Percentiles rank a stretch among this genome's conserved stretches.
Evolutionary conservation across 2,797 vertebrate species (phyloP).

Genomic region (Diglossa cyanea): DNA sequence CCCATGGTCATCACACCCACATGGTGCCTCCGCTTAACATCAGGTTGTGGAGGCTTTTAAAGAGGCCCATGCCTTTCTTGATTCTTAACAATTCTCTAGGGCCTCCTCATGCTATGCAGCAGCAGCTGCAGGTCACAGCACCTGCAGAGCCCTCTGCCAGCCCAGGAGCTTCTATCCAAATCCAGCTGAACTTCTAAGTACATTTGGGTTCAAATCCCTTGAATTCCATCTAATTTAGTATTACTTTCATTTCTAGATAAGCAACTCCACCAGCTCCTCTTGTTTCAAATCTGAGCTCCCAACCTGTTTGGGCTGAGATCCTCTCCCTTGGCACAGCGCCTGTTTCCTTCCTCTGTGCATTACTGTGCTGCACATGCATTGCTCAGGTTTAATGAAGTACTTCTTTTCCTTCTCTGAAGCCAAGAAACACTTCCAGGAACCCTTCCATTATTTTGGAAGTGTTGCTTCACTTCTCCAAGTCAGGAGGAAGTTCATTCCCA

Average conservation of each 20-base stretch:
- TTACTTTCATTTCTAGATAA: background rate
- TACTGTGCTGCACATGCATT: background rate
- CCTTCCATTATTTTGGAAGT: background rate
- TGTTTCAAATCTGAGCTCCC: background rate
- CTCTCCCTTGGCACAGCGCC: rapidly evolving
- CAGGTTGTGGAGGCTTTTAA: background rate
- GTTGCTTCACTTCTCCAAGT: background rate
- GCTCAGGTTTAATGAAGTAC: rapidly evolving
- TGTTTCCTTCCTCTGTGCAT: background rate
- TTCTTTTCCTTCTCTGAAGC: background rate
- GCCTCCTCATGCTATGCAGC: rapidly evolving
- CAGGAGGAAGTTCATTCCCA: background rate
- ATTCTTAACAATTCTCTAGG: background rate
- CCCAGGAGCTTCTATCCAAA: background rate
- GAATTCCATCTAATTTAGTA: background rate
- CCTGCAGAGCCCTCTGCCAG: background rate
- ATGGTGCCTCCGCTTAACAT: too few relatives aligned
- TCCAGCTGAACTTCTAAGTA: background rate
- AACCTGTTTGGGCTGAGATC: background rate
- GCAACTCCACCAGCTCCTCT: background rate
- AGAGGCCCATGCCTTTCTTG: rapidly evolving
- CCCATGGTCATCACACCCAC: rapidly evolving
- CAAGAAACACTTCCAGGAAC: background rate
- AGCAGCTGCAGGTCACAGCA: background rate
- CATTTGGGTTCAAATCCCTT: background rate